Conservation (phyloP, 2,113 vertebrate species). For the Epinephelus cyanopodus region DNA sequence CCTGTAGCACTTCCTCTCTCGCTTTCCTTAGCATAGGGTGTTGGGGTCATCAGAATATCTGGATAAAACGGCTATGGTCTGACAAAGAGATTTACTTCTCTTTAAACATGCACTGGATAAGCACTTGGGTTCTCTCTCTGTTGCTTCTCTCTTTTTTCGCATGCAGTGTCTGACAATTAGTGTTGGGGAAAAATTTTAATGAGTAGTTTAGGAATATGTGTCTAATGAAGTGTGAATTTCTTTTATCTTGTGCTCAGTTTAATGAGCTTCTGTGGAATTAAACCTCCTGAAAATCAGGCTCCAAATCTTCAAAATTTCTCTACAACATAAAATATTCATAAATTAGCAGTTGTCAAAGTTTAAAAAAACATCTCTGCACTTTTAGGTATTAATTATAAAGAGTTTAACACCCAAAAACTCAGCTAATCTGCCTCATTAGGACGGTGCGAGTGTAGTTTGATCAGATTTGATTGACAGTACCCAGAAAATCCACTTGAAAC, state of each 20-base stretch:
- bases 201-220: slow-evolving; percentile 7
- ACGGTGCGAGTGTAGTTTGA: neutral
- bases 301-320: neutral
- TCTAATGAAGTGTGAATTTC: neutral
- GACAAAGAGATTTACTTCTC: slow-evolving; percentile 37
- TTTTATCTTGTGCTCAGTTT: neutral
- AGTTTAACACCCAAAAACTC: neutral
- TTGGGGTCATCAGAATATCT: slow-evolving; percentile 42
- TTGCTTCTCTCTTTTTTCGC: neutral
- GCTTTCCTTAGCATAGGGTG: slow-evolving; percentile 13
- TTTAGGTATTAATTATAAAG: neutral
- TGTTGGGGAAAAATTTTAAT: neutral
- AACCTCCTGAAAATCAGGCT: neutral
- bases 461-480: neutral
- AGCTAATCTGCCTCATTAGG: neutral
- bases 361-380: neutral
- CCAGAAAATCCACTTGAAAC: neutral
- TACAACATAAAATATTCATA: neutral
- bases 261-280: neutral
- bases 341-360: neutral
- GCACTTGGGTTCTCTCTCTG: neutral
- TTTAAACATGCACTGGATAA: slow-evolving; percentile 1
- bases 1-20: slow-evolving; percentile 7
- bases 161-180: neutral
- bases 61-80: slow-evolving; percentile 27